Percentiles rank a stretch among this genome's conserved stretches.
These are phyloP conservation scores for Torymus auratus DNA, from an alignment of 2,888 invertebrate species.

Conservation along the genomic window DNA sequence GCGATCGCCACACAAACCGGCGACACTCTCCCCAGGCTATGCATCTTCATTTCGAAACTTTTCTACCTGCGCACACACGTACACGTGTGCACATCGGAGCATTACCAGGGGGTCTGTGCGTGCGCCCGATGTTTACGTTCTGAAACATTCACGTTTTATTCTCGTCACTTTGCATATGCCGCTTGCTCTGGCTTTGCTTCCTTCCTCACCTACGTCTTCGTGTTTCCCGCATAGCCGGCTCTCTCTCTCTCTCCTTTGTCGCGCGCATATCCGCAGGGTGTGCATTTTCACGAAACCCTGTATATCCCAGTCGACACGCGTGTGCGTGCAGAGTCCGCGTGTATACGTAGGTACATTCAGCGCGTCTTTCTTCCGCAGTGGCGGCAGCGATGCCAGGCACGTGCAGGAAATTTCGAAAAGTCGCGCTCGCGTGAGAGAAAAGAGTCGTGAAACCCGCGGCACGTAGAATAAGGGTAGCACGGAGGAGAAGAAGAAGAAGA, in stretches of 20 bases:
- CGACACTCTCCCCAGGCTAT: background rate
- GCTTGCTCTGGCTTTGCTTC: slow-evolving; percentile 19
- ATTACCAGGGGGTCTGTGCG: too few relatives aligned
- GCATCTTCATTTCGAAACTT: slow-evolving; percentile 5
- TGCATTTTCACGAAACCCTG: background rate
- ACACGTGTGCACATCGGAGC: background rate
- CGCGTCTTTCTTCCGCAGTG: background rate
- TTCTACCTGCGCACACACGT: background rate
- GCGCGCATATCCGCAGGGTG: slow-evolving; percentile 5
- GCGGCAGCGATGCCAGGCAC: slow-evolving; percentile 60
- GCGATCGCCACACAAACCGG: background rate
- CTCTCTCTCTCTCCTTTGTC: background rate
- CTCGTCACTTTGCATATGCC: slow-evolving; percentile 57
- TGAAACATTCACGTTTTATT: slow-evolving; percentile 63
- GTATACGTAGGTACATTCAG: slow-evolving; percentile 3
- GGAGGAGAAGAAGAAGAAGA: background rate
- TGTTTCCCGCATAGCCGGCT: background rate
- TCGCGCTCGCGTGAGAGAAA: slow-evolving; percentile 13
- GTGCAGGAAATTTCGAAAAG: slow-evolving; percentile 64
- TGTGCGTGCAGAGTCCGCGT: background rate
- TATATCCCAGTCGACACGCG: too few relatives aligned
- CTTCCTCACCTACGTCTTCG: background rate
- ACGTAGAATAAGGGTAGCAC: slow-evolving; percentile 21
- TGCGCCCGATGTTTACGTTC: slow-evolving; percentile 58
- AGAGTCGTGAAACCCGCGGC: slow-evolving; percentile 16